Percentiles rank a stretch among this genome's conserved stretches.
phyloP scores from a whole-genome alignment of 92 coral and sea anemone genomes.

The Umimayanthus kanabou region DNA sequence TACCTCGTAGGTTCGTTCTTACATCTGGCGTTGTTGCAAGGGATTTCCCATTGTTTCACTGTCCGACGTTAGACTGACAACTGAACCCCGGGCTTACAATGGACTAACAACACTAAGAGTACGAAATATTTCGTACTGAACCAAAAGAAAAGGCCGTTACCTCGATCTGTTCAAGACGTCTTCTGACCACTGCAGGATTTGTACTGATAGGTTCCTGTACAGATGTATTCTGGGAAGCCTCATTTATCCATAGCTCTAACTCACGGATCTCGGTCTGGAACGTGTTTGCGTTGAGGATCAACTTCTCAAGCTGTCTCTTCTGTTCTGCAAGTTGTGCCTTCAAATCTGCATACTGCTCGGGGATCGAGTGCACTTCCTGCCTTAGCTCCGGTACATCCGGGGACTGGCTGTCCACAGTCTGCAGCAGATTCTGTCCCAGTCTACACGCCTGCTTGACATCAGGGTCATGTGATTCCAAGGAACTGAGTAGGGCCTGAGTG shows the following conservation, averaged over 20 bases:
- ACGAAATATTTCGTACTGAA: not conserved
- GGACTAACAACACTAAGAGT: not conserved
- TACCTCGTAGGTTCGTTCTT: too few species aligned
- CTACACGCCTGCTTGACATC: constrained; percentile 75
- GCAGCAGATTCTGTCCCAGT: constrained; percentile 77
- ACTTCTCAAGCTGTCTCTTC: constrained; percentile 65
- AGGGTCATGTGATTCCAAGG: constrained; percentile 69
- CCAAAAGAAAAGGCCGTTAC: constrained; percentile 42
- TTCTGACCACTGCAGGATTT: constrained; percentile 76
- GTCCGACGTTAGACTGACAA: too few species aligned
- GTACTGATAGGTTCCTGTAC: constrained; percentile 83
- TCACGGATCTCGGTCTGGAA: constrained; percentile 71
- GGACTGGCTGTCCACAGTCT: constrained; percentile 70
- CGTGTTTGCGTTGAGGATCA: constrained; percentile 48
- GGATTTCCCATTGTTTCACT: too few species aligned
- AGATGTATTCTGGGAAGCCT: constrained; percentile 71
- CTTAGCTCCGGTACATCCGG: constrained; percentile 74
- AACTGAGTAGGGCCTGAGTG: constrained; percentile 64
- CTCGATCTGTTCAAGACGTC: constrained; percentile 89
- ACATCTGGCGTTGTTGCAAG: too few species aligned
- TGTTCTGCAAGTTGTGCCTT: constrained; percentile 71
- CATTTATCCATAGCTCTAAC: constrained; percentile 80
- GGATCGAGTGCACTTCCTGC: constrained; percentile 74
- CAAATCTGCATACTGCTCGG: constrained; percentile 65
- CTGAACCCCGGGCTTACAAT: not conserved